Evolutionary conservation across 2,888 invertebrate species (phyloP).

Genomic region (Scrobipalpa atriplicella): DNA sequence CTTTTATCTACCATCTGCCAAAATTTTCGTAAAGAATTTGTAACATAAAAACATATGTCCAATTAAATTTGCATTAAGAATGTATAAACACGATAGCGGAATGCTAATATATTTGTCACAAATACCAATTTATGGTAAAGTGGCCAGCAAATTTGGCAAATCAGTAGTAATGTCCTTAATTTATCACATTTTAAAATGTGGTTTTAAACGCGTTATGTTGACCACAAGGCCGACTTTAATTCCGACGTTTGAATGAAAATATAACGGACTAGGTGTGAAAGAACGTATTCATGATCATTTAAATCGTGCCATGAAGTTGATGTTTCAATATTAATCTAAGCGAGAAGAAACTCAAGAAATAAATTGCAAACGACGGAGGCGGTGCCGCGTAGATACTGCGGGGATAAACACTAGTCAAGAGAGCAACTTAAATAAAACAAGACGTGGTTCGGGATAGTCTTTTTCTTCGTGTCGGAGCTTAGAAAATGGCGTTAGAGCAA

Average conservation of each 20-base stretch:
- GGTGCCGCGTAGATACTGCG: conserved; percentile 49
- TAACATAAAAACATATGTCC: conserved; percentile 23
- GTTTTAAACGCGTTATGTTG: conserved; percentile 41
- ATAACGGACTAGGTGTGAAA: conserved; percentile 47
- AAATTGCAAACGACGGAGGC: conserved; percentile 33
- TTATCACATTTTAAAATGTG: conserved; percentile 44
- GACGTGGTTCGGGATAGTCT: conserved; percentile 52
- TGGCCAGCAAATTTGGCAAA: conserved; percentile 38
- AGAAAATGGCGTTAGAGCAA: conserved; percentile 72
- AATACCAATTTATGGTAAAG: conserved; percentile 30
- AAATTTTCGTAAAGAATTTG: conserved; percentile 13
- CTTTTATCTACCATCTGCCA: not conserved
- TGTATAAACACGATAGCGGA: conserved; percentile 38
- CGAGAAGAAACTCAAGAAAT: conserved; percentile 39
- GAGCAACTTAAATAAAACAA: conserved; percentile 70
- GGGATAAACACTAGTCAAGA: conserved; percentile 60
- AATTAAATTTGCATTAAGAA: conserved; percentile 21
- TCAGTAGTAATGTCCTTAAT: conserved; percentile 35
- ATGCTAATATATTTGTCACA: conserved; percentile 38
- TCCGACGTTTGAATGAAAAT: conserved; percentile 42
- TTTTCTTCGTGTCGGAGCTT: conserved; percentile 59
- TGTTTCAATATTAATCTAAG: conserved; percentile 42
- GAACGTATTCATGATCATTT: conserved; percentile 29
- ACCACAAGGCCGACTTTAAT: conserved; percentile 35
- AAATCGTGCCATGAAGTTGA: conserved; percentile 29